These are phyloP conservation scores for Kuschelorhynchus macadamiae DNA, from an alignment of 2,888 invertebrate genomes.

Conservation along the genomic window DNA sequence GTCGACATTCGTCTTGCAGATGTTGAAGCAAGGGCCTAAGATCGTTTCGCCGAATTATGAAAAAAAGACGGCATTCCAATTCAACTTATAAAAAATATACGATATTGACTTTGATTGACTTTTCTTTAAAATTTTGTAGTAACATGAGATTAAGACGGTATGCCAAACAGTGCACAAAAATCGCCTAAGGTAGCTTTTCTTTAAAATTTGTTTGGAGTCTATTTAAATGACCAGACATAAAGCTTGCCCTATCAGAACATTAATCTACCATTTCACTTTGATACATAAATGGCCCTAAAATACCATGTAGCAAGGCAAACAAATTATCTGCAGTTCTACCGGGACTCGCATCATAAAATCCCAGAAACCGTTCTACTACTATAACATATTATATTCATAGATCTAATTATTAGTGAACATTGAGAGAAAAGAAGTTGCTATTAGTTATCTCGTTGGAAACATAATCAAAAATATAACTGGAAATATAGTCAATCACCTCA, in stretches of 20 bases:
- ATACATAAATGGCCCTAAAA: constrained; percentile 49
- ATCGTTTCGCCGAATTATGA: constrained; percentile 45
- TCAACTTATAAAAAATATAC: constrained; percentile 52
- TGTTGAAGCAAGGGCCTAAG: constrained; percentile 12
- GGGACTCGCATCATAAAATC: constrained; percentile 52
- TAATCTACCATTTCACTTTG: constrained; percentile 42
- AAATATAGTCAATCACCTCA: too few relatives aligned
- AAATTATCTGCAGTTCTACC: constrained; percentile 29
- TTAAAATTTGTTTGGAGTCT: constrained; percentile 45
- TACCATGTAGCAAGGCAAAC: constrained; percentile 12
- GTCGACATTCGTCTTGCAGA: not conserved
- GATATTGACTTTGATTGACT: constrained; percentile 41
- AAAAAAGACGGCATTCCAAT: constrained; percentile 51
- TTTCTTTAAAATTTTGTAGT: constrained; percentile 45
- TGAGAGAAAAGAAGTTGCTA: constrained; percentile 32
- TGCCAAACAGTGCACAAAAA: constrained; percentile 39
- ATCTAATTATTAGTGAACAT: constrained; percentile 48
- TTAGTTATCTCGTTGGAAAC: too few relatives aligned
- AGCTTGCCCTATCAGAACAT: too few relatives aligned
- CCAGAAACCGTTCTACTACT: constrained; percentile 48
- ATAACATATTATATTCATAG: constrained; percentile 34
- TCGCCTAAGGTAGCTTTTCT: constrained; percentile 45
- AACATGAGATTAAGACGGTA: constrained; percentile 51
- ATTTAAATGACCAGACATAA: constrained; percentile 25
- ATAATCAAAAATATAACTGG: too few relatives aligned